phyloP scores from a whole-genome alignment of 2,888 invertebrate genomes.

The Bembecia ichneumoniformis region DNA sequence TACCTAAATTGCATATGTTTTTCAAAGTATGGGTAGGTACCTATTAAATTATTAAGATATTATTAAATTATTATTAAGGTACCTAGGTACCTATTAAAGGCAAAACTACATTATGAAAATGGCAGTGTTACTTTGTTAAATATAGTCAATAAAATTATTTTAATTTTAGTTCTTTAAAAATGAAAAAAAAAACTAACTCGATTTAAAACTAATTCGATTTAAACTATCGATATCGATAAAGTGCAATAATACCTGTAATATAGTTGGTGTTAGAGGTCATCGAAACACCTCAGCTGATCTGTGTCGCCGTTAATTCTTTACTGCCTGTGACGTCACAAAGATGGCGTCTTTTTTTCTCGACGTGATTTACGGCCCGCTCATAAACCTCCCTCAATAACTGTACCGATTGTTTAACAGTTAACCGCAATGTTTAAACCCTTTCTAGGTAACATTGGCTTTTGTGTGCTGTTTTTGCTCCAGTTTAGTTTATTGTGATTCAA shows the following conservation, averaged over 20 bases:
- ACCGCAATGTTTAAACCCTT: slow-evolving; percentile 70
- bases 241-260: background rate
- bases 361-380: slow-evolving; percentile 62
- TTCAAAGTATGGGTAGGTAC: too few species aligned
- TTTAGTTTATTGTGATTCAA: slow-evolving; percentile 41
- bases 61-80: too few species aligned
- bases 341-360: slow-evolving; percentile 43
- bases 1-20: too few species aligned
- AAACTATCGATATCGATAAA: background rate
- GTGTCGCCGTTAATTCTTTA: slow-evolving; percentile 58
- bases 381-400: slow-evolving; percentile 67
- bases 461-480: slow-evolving; percentile 58
- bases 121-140: too few species aligned
- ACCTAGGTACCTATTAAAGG: too few species aligned
- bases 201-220: too few species aligned
- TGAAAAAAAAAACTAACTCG: too few species aligned
- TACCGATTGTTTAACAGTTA: slow-evolving; percentile 68
- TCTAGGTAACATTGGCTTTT: slow-evolving; percentile 49
- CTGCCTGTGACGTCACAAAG: slow-evolving; percentile 55
- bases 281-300: slow-evolving; percentile 56
- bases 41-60: too few species aligned
- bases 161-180: too few species aligned
- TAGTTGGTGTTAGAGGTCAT: background rate
- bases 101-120: too few species aligned
- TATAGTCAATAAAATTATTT: too few species aligned